A percentile compares a stretch with the other conserved stretches of the same genome.
Conservation (phyloP, 1,140 invertebrate genomes). For the Aricia agestis region DNA sequence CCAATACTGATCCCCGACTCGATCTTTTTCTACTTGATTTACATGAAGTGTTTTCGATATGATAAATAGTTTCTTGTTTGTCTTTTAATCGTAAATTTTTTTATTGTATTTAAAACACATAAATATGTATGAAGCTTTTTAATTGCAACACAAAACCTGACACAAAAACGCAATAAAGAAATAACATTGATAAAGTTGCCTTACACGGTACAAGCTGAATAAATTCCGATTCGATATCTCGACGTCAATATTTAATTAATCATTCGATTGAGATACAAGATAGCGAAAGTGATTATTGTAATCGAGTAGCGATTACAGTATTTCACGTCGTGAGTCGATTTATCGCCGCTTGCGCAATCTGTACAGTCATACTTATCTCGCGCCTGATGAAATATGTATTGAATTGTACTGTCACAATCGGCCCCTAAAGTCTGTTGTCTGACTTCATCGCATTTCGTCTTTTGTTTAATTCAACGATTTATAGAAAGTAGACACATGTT, state of each 20-base stretch:
- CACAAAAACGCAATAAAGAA: background rate
- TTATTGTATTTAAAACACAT: too few species aligned
- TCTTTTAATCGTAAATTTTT: too few species aligned
- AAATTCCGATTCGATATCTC: background rate
- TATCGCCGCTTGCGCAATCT: conserved; percentile 1
- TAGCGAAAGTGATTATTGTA: conserved; percentile 10
- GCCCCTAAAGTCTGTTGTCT: background rate
- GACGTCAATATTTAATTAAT: conserved; percentile 7
- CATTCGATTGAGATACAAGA: conserved; percentile 10
- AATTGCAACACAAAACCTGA: background rate
- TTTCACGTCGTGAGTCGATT: conserved; percentile 8
- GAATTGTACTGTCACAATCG: background rate
- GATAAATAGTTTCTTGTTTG: too few species aligned
- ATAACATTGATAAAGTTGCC: background rate
- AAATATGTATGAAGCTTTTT: too few species aligned
- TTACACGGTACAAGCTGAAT: background rate
- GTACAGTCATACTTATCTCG: conserved; percentile 2
- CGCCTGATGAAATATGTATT: background rate
- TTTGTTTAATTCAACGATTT: background rate
- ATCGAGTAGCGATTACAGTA: background rate
- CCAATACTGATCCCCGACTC: background rate
- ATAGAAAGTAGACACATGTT: background rate
- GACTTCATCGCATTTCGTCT: background rate
- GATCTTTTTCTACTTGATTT: background rate
- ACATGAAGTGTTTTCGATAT: background rate